Evolutionary conservation across 2,797 vertebrate species (phyloP), one percentile per base, ranked within the genome.

Genomic region (Loris lydekkerianus): DNA sequence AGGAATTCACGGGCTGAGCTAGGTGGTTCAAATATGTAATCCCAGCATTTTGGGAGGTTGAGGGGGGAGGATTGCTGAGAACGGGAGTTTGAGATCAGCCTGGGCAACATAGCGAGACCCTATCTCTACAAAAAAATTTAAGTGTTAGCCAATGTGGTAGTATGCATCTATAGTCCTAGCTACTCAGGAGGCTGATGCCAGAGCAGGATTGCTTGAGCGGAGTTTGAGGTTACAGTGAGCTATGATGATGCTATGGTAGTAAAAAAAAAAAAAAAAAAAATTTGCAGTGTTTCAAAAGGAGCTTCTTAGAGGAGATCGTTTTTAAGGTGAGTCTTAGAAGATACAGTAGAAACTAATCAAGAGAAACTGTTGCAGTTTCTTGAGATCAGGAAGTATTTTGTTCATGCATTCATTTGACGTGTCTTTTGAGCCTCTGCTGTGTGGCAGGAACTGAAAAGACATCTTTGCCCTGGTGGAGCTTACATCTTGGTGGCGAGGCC

Each of bases 291-390:
- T 92, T 86, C 61, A 81, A 43, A 40, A 14, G 20, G 58, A 49
- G 18, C 25, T 81, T 92, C 80, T 75, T 92, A 37, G 13, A 69
- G 46, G 34, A 87, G 40, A 8, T 58, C 5, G 29, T 84, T 93
- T 95, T 89, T 73, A 86, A 87, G 40, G 27, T 70, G 72, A 67
- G 8, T 65, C 56, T 93, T 92, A 87, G 65, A 93, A 95, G 56
- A 78, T 72, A 46, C 25, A 73, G 21, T 37, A 81, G 37, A 97
- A 95, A 65, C 77, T 34, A 94, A 67, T 67, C 40, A 73, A 56
- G 43, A 83, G 43, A 67, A 92, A 67, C 40, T 87, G 7, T 84
- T 88, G 49, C 87, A 43, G 13, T 76, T 70, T 76, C 60, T 58
- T 72, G 82, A 61, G 18, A 61, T 60, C 37, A 34, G 88, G 34